phyloP scores from a whole-genome alignment of 2,113 vertebrate species.

The Murina feae region DNA sequence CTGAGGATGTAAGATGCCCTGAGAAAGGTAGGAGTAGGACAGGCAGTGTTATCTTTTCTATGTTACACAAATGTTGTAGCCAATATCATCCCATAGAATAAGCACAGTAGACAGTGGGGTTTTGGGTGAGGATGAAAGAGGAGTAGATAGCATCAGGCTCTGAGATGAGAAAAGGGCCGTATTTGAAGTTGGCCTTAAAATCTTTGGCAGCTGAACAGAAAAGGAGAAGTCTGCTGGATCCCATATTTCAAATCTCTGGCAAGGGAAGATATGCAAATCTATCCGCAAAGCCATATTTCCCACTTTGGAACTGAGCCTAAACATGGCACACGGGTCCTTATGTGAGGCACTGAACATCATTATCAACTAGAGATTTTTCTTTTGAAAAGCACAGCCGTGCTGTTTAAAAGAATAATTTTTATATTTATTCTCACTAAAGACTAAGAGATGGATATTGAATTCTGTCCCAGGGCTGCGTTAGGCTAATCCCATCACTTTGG shows the following conservation, averaged over 20 bases:
- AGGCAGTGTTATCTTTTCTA: not conserved
- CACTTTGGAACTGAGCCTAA: constrained; percentile 62
- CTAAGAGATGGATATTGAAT: constrained; percentile 70
- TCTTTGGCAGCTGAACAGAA: constrained; percentile 40
- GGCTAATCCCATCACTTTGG: constrained; percentile 50
- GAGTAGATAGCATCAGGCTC: not conserved
- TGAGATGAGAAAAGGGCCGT: constrained; percentile 54
- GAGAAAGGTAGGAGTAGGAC: not conserved
- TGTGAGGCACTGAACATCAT: constrained; percentile 49
- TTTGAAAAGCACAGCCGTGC: constrained; percentile 74
- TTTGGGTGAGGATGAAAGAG: not conserved
- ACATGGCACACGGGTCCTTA: constrained; percentile 59
- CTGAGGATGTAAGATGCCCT: not conserved
- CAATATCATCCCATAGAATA: not conserved
- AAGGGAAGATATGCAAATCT: constrained; percentile 61
- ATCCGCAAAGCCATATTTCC: constrained; percentile 61
- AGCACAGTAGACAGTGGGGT: not conserved
- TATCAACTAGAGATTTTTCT: constrained; percentile 67
- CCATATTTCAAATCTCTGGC: constrained; percentile 67
- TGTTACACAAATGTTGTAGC: not conserved
- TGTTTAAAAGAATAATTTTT: constrained; percentile 70
- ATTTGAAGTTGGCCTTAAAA: constrained; percentile 45
- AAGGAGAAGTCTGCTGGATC: not conserved
- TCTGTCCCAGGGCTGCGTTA: constrained; percentile 64
- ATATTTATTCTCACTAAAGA: constrained; percentile 73